Conservation (phyloP, 2,797 vertebrate genomes). For the Myiotriccus ornatus region DNA sequence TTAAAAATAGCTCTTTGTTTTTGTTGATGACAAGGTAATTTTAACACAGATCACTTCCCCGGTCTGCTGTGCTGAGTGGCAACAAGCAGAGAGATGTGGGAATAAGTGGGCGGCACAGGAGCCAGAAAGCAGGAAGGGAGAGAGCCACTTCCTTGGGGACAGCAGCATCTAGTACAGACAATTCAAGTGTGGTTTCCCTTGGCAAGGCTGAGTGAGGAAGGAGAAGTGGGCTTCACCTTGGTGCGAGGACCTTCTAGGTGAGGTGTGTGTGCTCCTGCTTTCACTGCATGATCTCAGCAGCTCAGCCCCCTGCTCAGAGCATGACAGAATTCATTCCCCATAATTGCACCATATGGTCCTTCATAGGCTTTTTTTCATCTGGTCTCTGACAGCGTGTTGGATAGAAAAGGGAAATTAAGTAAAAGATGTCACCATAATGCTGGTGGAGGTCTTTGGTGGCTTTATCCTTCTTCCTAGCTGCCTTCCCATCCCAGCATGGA, state of each 20-base stretch:
- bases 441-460: neutral
- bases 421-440: neutral
- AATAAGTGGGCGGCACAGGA: neutral
- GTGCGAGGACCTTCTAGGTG: rapidly evolving
- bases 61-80: neutral
- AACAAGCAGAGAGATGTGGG: neutral
- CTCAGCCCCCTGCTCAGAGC: neutral
- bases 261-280: neutral
- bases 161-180: neutral
- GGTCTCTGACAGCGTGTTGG: rapidly evolving
- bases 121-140: rapidly evolving
- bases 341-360: rapidly evolving
- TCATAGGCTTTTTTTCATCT: neutral
- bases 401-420: neutral
- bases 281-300: rapidly evolving
- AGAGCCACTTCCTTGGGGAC: neutral
- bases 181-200: neutral
- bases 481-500: neutral
- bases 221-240: neutral
- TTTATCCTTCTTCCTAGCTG: neutral
- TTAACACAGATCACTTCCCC: neutral
- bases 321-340: rapidly evolving
- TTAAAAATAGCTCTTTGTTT: neutral
- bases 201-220: neutral
- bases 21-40: neutral